Evolutionary conservation across 2,113 vertebrate genomes (phyloP).

Genomic region (Dicaeum eximium): DNA sequence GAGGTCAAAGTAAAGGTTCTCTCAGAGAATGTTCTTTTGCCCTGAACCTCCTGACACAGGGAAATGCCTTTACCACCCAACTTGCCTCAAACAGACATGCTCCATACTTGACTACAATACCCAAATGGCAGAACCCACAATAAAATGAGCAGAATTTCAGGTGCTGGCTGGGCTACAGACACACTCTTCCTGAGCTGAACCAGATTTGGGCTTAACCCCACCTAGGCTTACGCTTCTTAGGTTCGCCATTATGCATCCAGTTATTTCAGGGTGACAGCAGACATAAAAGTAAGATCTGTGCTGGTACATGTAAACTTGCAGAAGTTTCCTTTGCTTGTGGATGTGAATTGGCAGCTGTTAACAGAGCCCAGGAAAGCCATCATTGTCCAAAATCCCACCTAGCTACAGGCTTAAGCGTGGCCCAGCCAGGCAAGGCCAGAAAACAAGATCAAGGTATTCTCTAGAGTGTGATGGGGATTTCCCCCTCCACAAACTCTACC

Average conservation of each 20-base stretch:
- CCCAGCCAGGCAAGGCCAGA: neutral
- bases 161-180: neutral
- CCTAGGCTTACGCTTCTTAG: neutral
- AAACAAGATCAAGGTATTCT: neutral
- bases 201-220: neutral
- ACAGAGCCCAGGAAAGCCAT: neutral
- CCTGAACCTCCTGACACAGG: neutral
- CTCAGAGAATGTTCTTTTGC: neutral
- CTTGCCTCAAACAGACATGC: neutral
- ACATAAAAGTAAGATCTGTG: neutral
- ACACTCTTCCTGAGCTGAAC: neutral
- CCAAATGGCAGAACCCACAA: neutral
- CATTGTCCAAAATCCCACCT: neutral
- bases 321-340: neutral
- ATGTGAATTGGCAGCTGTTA: neutral
- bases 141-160: neutral
- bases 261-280: neutral
- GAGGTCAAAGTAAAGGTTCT: neutral
- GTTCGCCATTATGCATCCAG: neutral
- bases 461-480: neutral
- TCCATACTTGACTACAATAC: neutral
- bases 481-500: too few relatives aligned
- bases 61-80: neutral
- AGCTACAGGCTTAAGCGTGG: fast-evolving
- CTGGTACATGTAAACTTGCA: neutral